phyloP scores from a whole-genome alignment of 2,113 vertebrate genomes.

The Glaucidium brasilianum region DNA sequence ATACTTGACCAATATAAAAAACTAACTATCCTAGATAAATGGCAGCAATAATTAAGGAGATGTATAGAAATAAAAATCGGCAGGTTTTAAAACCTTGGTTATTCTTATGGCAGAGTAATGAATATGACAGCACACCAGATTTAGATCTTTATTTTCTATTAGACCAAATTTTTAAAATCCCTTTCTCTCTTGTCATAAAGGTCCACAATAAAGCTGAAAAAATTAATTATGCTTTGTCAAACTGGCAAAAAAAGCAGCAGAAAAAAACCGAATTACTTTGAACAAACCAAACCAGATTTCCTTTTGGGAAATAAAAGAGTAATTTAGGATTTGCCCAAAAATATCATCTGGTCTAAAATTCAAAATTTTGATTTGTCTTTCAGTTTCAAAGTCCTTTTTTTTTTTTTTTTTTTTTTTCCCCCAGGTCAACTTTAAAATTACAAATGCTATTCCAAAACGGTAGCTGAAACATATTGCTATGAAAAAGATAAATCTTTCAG shows the following conservation, averaged over 20 bases:
- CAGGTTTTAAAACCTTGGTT: neutral
- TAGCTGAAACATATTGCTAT: neutral
- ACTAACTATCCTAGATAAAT: neutral
- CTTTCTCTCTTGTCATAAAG: neutral
- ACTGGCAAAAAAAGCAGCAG: neutral
- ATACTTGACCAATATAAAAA: neutral
- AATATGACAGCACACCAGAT: neutral
- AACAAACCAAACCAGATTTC: neutral
- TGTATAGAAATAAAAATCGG: neutral
- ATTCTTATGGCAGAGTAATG: neutral
- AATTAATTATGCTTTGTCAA: neutral
- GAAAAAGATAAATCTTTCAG: neutral
- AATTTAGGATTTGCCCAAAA: constrained; percentile 15
- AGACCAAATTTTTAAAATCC: neutral
- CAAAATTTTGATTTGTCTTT: constrained; percentile 13
- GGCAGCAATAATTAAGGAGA: neutral
- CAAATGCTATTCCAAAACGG: neutral
- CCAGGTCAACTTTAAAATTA: neutral
- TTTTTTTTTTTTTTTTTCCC: neutral
- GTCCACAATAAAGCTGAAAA: neutral
- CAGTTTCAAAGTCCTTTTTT: neutral
- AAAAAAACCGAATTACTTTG: neutral
- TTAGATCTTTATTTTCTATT: neutral
- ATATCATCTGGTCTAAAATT: constrained; percentile 5
- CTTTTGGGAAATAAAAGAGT: neutral